These are phyloP conservation scores for Anoplolepis gracilipes DNA, from an alignment of 1,140 invertebrate genomes.

Conservation along the genomic window DNA sequence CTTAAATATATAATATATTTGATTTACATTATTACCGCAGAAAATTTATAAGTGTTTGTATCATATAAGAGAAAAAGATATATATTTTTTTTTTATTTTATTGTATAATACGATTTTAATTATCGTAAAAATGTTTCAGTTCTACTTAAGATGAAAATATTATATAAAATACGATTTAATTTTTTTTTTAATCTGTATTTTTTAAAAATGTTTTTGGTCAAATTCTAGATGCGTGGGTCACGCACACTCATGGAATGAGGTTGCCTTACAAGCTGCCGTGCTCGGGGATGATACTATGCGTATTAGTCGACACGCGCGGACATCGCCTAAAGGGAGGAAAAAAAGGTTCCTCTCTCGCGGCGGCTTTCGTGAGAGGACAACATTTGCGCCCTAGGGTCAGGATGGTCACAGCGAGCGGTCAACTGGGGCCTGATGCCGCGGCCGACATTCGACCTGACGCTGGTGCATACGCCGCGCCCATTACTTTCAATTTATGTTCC, in stretches of 20 bases:
- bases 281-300: constrained; percentile 62
- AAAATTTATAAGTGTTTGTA: too few relatives aligned
- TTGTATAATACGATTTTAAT: too few relatives aligned
- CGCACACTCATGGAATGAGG: constrained; percentile 11
- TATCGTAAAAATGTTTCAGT: neutral
- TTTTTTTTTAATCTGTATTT: neutral
- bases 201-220: too few relatives aligned
- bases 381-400: constrained; percentile 73
- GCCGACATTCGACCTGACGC: constrained; percentile 73
- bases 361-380: constrained; percentile 77
- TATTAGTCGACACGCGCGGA: constrained; percentile 56
- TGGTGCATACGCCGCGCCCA: constrained; percentile 71
- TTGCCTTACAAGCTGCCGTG: constrained; percentile 70
- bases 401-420: constrained; percentile 64
- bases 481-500: constrained; percentile 85
- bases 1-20: too few relatives aligned
- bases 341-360: constrained; percentile 40
- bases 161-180: neutral
- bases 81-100: neutral
- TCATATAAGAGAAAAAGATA: too few relatives aligned
- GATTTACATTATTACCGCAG: neutral
- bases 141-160: neutral
- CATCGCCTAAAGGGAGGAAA: constrained; percentile 17
- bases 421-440: constrained; percentile 53
- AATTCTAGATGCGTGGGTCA: neutral